phyloP scores from a whole-genome alignment of 2,888 invertebrate genomes.

The Pyrgus malvae region DNA sequence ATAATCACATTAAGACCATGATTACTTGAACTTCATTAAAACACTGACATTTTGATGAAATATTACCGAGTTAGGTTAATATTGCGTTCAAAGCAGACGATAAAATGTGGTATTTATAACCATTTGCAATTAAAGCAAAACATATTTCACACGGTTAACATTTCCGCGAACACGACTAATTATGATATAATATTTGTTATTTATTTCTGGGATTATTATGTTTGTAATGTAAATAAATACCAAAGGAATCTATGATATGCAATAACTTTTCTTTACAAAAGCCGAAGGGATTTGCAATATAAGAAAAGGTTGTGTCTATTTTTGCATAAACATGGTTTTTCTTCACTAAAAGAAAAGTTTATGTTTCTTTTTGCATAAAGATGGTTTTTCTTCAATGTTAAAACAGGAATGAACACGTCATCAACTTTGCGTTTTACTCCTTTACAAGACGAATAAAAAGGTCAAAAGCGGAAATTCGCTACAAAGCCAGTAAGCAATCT shows the following conservation, averaged over 20 bases:
- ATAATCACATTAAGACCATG: too few relatives aligned
- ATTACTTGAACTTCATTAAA: background rate
- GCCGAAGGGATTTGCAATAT: too few relatives aligned
- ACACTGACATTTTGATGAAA: background rate
- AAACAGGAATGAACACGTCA: too few relatives aligned
- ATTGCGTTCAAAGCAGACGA: background rate
- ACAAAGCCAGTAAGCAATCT: background rate
- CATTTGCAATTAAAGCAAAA: conserved; percentile 30
- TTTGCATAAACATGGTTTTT: too few relatives aligned
- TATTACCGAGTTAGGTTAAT: conserved; percentile 6
- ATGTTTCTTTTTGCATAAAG: too few relatives aligned
- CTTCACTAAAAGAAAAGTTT: too few relatives aligned
- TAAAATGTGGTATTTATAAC: conserved; percentile 6
- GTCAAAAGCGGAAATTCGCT: background rate
- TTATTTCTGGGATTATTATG: background rate
- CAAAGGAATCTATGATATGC: too few relatives aligned
- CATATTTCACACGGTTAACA: conserved; percentile 40
- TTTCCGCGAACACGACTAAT: conserved; percentile 49
- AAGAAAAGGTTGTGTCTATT: too few relatives aligned
- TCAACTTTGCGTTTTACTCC: too few relatives aligned
- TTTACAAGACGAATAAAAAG: background rate
- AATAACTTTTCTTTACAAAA: too few relatives aligned
- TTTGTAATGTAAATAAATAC: too few relatives aligned
- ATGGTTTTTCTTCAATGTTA: too few relatives aligned
- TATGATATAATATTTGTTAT: conserved; percentile 14